Evolutionary conservation across 92 coral and sea anemone species (phyloP).

Genomic region (Porites evermanni): DNA sequence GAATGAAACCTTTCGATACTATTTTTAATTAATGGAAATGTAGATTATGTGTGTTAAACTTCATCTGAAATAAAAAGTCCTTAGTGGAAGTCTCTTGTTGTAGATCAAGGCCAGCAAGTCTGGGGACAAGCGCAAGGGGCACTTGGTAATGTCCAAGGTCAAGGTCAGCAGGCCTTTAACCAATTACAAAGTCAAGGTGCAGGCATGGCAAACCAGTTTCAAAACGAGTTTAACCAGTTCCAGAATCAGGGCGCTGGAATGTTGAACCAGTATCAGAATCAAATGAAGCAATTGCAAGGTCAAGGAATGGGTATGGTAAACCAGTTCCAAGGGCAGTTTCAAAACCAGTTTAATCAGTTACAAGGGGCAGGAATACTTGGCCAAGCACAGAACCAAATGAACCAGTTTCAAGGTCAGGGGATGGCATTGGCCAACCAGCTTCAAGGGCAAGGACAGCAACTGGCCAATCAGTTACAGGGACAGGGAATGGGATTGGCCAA

Average conservation of each 20-base stretch:
- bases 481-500: constrained; percentile 77
- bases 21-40: too few relatives aligned
- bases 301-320: constrained; percentile 67
- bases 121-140: constrained; percentile 57
- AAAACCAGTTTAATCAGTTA: constrained; percentile 45
- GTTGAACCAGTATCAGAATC: constrained; percentile 49
- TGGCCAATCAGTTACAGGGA: constrained; percentile 58
- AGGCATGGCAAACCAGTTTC: constrained; percentile 59
- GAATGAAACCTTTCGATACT: too few relatives aligned
- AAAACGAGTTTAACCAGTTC: constrained; percentile 71
- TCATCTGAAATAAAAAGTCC: not conserved
- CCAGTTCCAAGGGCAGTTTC: constrained; percentile 34
- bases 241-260: constrained; percentile 81
- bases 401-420: constrained; percentile 73
- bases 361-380: constrained; percentile 77
- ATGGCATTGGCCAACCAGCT: constrained; percentile 70
- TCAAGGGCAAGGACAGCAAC: constrained; percentile 75
- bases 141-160: constrained; percentile 55
- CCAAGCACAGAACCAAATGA: constrained; percentile 65
- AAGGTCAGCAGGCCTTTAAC: constrained; percentile 58
- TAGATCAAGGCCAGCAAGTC: constrained; percentile 44
- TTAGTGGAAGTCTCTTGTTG: not conserved
- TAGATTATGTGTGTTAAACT: too few relatives aligned
- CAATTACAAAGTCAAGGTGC: constrained; percentile 72
- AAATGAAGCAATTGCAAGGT: constrained; percentile 35